These are phyloP conservation scores for Leptinotarsa haldemani DNA, from an alignment of 2,888 invertebrate species.

Conservation along the genomic window DNA sequence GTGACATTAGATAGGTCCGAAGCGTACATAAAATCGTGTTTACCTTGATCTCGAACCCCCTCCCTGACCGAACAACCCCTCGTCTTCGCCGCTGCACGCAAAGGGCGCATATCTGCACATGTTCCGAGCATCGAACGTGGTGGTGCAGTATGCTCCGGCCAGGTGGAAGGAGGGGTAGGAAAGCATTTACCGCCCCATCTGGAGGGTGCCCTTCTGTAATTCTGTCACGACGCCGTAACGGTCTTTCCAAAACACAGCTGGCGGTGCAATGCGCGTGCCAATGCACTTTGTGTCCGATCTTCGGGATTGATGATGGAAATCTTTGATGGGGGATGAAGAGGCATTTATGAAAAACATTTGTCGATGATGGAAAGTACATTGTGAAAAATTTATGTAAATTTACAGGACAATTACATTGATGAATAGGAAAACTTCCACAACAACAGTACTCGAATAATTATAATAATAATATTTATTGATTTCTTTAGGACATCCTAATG, in stretches of 20 bases:
- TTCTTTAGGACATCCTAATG: too few species aligned
- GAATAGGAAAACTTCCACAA: too few species aligned
- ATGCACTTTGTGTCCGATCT: conserved; percentile 41
- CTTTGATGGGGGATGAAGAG: not conserved
- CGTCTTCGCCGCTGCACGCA: conserved; percentile 10
- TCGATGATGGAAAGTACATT: not conserved
- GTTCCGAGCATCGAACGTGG: conserved; percentile 7
- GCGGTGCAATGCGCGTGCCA: conserved; percentile 46
- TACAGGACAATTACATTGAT: too few species aligned
- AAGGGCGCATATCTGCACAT: conserved; percentile 34
- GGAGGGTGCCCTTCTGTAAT: conserved; percentile 45
- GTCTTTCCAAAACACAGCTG: conserved; percentile 55
- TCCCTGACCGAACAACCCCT: not conserved
- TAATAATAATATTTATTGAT: too few species aligned
- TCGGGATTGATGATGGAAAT: conserved; percentile 16
- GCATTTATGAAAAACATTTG: not conserved
- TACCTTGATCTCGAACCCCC: conserved; percentile 3
- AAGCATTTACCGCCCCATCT: conserved; percentile 30
- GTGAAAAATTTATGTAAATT: too few species aligned
- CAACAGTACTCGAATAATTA: too few species aligned
- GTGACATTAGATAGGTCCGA: too few species aligned
- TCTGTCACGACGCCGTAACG: conserved; percentile 52
- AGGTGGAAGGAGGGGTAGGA: conserved; percentile 48
- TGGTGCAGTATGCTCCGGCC: conserved; percentile 46
- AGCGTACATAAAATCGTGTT: not conserved